Conservation (phyloP, 2,113 vertebrate species). For the Grus americana region DNA sequence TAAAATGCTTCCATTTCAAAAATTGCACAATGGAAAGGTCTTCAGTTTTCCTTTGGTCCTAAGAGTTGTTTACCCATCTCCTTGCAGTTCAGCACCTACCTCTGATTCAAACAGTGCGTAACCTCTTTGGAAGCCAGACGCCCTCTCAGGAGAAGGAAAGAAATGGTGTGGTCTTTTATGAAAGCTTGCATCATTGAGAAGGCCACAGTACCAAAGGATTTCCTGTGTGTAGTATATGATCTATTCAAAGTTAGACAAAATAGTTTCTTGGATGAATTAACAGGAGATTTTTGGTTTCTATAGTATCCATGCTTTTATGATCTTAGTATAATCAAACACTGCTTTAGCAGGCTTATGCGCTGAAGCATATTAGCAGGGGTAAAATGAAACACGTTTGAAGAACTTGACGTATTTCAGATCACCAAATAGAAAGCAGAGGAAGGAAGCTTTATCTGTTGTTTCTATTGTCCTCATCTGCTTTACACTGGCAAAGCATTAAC, state of each 20-base stretch:
- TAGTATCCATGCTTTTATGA: neutral
- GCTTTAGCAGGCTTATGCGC: neutral
- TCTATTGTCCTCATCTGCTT: neutral
- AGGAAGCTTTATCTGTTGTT: neutral
- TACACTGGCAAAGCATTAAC: neutral
- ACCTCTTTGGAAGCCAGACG: neutral
- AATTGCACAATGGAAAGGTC: neutral
- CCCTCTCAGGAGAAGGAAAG: neutral
- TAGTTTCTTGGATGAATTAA: neutral
- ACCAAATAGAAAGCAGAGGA: conserved; percentile 1
- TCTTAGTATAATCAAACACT: neutral
- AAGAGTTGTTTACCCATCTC: neutral
- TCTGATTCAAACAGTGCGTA: neutral
- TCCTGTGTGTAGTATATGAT: neutral
- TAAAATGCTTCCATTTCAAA: neutral
- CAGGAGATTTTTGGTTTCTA: neutral
- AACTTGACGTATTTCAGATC: neutral
- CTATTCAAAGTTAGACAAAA: neutral
- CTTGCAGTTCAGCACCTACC: neutral
- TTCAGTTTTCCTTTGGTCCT: neutral
- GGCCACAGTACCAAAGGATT: neutral
- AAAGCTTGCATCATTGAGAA: neutral
- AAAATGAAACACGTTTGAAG: conserved; percentile 6
- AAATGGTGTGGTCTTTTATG: neutral
- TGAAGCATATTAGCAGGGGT: neutral